Percentiles rank a stretch among this genome's conserved stretches.
These are phyloP conservation scores for Clarias magur DNA, from an alignment of 2,113 vertebrate genomes.

Conservation along the genomic window DNA sequence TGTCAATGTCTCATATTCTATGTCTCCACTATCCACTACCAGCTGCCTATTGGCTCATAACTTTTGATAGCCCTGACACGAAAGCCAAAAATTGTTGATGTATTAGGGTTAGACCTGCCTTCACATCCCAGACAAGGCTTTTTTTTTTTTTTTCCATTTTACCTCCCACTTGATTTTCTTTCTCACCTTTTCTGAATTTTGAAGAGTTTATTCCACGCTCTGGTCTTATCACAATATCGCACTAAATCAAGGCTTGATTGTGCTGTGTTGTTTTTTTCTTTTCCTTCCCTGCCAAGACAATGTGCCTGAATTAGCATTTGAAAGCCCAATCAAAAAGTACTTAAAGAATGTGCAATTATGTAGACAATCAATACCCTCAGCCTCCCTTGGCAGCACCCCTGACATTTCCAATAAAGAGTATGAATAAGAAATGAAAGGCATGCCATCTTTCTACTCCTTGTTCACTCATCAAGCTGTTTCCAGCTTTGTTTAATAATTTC, in stretches of 20 bases:
- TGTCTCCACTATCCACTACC: slow-evolving; percentile 46
- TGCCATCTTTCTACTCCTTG: slow-evolving; percentile 8
- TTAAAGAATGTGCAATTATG: slow-evolving; percentile 56
- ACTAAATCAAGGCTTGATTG: slow-evolving; percentile 49
- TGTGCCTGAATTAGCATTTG: slow-evolving; percentile 55
- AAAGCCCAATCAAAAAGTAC: slow-evolving; percentile 60
- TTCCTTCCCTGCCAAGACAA: slow-evolving; percentile 34
- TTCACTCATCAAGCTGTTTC: slow-evolving; percentile 40
- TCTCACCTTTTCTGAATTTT: slow-evolving; percentile 12
- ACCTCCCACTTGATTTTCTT: background rate
- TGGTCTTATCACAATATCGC: slow-evolving; percentile 27
- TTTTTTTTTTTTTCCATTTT: slow-evolving; percentile 13
- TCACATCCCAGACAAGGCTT: slow-evolving; percentile 29
- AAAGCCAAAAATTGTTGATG: slow-evolving; percentile 34
- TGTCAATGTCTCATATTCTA: slow-evolving; percentile 40
- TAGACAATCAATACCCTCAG: slow-evolving; percentile 52
- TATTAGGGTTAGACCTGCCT: background rate
- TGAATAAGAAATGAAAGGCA: slow-evolving; percentile 51
- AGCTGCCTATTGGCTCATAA: slow-evolving; percentile 30
- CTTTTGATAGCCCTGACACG: slow-evolving; percentile 33
- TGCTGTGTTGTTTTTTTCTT: background rate
- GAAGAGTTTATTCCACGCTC: slow-evolving; percentile 27
- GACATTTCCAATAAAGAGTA: slow-evolving; percentile 51
- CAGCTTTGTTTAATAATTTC: slow-evolving; percentile 31
- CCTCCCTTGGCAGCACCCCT: slow-evolving; percentile 36